Percentiles rank a stretch among this genome's conserved stretches.
Conservation (phyloP, 2,888 invertebrate genomes). For the Eudasyphora cyanicolor region DNA sequence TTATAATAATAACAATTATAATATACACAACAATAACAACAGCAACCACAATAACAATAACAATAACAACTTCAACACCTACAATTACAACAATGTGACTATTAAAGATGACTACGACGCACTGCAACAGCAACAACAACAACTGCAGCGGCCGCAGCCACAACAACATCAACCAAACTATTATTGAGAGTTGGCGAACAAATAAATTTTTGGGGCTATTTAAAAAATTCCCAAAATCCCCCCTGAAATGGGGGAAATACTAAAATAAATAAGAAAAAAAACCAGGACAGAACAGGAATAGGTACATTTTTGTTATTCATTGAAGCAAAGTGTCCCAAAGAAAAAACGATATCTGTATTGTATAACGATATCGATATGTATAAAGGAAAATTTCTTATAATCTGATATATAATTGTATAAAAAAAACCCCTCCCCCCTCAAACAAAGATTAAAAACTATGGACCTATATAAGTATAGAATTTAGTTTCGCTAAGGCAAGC, state of each 20-base stretch:
- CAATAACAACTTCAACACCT: constrained; percentile 46
- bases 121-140: constrained; percentile 58
- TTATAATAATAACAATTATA: constrained; percentile 70
- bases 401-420: not conserved
- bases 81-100: constrained; percentile 27
- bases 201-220: not conserved
- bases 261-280: no score
- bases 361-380: not conserved
- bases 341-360: not conserved
- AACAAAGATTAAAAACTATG: not conserved
- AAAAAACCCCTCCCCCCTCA: no score
- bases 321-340: not conserved
- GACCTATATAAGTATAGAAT: not conserved
- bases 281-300: not conserved
- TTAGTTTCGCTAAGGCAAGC: not conserved
- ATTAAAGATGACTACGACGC: constrained; percentile 7
- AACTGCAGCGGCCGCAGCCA: constrained; percentile 23
- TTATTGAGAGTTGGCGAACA: constrained; percentile 38
- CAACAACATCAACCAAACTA: constrained; percentile 47
- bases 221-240: not conserved
- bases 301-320: not conserved
- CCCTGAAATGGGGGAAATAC: no score
- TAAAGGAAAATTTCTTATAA: not conserved
- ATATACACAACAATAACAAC: constrained; percentile 71
- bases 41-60: constrained; percentile 58